Evolutionary conservation across 2,888 invertebrate species (phyloP), one percentile per base, ranked within the genome.

Genomic region (Terebella lapidaria): DNA sequence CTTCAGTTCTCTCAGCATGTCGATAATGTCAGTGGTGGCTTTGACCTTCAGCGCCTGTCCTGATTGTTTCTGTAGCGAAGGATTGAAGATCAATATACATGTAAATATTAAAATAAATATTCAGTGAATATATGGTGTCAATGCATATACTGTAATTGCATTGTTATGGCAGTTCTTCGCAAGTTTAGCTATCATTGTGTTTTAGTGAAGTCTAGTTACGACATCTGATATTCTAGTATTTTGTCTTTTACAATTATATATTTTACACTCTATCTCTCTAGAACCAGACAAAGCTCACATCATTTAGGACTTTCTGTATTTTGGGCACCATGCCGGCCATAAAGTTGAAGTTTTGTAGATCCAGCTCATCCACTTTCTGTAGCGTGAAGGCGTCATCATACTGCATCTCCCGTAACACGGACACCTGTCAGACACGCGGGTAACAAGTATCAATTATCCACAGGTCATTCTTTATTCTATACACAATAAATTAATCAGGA

Each of bases 311-410:
- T 66, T 78, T 77, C 70, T 79, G 77, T 60, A 79, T 71, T 60
- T 75, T 75, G 22, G 78, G 78, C 28, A 79, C 78, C 72, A 75
- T 75, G 27, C 79, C 79, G 46, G 78, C 76, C 72, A 77, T 75
- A 64, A 69, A 75, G 70, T 77, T 74, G 67, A 76, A 76, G 59
- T 73, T 76, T 15, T 69, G 61, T 30, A 73, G 71, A 5, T 72
- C 61, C 5, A 71, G 68, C 3, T 54, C 57, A 5, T 71, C 72
- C 20, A 79, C 78, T 15, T 65, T 60, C 59, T 79, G 78, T 42
- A 79, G 60, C 1, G 77, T 77, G 69, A 79, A 79, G 20, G 79
- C 79, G 65, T 79, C 79, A 62, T 79, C 77, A 63, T 79, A 79
- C 66, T 74, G 74, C 69, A 75, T 79, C 66, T 78, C 77, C n/a